Evolutionary conservation across 1,140 invertebrate genomes (phyloP), one percentile per base, ranked within the genome.

Genomic region (Brachionus asplanchnoidis): DNA sequence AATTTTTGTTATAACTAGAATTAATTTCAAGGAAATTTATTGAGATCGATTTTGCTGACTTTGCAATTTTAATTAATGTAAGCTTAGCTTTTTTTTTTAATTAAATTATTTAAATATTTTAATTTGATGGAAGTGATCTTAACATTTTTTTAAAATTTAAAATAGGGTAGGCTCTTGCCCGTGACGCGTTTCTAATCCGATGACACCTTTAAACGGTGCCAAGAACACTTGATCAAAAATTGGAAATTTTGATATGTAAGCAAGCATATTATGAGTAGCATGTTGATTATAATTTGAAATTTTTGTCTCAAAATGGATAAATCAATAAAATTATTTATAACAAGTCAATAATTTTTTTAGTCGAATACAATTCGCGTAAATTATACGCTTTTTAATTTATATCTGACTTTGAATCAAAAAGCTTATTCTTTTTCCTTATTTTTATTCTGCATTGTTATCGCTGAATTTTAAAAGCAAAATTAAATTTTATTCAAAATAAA

Each of bases 301-400:
- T 73, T 42, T 73, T 40, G 28, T 40, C 17, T 42, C 14, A 73
- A 20, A 20, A 73, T 42, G 68, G 68, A 73, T 73, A 73, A 73
- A 73, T 73, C 68, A 73, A 73, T 73, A 73, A 73, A 73, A 73
- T 73, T 73, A 73, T 73, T 73, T 42, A 42, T 73, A 17, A n/a
- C 68, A 73, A 42, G 68, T 73, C 68, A 73, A 42, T 14, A n/a
- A n/a, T 65, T 14, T 32, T 68, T 11, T 68, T n/a, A 32, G 66
- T 40, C 32, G 68, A 73, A 73, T 73, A n/a, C 68, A 40, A 73
- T 32, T 36, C 66, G 26, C 26, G 32, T 32, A 73, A 73, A 73
- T 73, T 73, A 73, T 42, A 73, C 36, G 68, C 68, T 73, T 68
- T 68, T 68, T 32, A 32, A 32, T 68, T 28, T 32, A 12, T 66